These are phyloP conservation scores for Candoia aspera DNA, from an alignment of 2,113 vertebrate genomes.

Conservation along the genomic window DNA sequence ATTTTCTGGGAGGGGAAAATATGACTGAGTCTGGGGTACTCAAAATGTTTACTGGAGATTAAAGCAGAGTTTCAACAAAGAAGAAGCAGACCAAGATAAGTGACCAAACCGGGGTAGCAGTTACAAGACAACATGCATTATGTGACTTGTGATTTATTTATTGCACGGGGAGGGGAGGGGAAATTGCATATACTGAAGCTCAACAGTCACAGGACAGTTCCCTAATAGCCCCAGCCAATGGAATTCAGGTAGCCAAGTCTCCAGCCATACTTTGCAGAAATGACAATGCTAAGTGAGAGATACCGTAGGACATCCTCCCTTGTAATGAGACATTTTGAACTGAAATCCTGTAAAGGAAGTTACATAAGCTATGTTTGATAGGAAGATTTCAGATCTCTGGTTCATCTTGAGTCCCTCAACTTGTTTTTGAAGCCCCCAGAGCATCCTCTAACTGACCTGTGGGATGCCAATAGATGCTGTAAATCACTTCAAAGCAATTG, in stretches of 20 bases:
- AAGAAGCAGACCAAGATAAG: background rate
- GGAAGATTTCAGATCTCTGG: no score
- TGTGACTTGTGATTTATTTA: background rate
- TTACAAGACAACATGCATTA: background rate
- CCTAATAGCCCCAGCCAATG: background rate
- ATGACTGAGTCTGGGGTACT: background rate
- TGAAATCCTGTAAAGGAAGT: background rate
- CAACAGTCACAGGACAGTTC: background rate
- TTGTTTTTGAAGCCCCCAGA: no score
- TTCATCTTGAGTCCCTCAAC: no score
- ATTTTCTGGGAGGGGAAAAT: background rate
- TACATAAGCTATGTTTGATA: no score
- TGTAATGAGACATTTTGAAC: background rate
- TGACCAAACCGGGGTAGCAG: background rate
- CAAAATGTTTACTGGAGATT: constrained; percentile 23
- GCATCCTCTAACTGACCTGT: no score
- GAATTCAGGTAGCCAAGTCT: background rate
- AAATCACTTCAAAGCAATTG: no score
- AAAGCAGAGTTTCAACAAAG: background rate
- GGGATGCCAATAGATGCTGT: no score
- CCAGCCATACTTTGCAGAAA: background rate
- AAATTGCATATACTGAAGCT: background rate
- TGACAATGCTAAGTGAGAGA: background rate
- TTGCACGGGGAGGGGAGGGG: background rate
- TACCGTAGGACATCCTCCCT: no score